phyloP scores from a whole-genome alignment of 2,113 vertebrate genomes.

The Steatornis caripensis region DNA sequence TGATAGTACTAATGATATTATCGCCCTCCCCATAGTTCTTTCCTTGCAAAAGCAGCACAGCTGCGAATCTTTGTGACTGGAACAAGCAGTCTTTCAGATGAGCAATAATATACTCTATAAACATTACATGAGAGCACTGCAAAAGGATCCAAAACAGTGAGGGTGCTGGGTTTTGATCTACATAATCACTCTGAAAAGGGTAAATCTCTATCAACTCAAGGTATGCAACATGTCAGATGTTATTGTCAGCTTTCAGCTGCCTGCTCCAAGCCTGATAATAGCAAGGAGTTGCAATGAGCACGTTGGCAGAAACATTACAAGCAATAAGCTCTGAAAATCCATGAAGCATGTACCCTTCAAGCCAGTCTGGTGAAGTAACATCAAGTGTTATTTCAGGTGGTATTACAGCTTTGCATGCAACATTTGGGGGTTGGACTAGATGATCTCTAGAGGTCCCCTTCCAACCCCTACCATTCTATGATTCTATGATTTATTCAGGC shows the following conservation, averaged over 20 bases:
- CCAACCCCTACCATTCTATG: too few species aligned
- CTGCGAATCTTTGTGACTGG: not conserved
- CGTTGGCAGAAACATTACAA: not conserved
- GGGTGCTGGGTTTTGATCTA: not conserved
- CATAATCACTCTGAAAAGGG: not conserved
- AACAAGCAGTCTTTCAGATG: not conserved
- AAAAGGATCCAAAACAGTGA: not conserved
- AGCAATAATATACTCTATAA: not conserved
- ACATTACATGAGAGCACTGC: not conserved
- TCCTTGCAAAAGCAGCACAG: not conserved
- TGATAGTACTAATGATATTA: not conserved
- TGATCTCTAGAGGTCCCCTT: too few species aligned
- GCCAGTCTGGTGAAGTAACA: not conserved
- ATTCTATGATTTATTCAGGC: not conserved
- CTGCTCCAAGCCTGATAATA: not conserved
- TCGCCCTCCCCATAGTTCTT: not conserved
- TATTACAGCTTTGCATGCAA: not conserved
- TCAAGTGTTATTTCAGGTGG: not conserved
- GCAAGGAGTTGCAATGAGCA: not conserved
- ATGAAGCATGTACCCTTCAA: not conserved
- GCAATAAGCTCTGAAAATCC: not conserved
- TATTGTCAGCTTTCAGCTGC: slow-evolving; percentile 1
- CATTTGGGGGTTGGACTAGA: too few species aligned
- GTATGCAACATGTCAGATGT: not conserved
- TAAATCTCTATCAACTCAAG: not conserved